These are phyloP conservation scores for Aphodius granarius DNA, from an alignment of 2,888 invertebrate species.

Conservation along the genomic window DNA sequence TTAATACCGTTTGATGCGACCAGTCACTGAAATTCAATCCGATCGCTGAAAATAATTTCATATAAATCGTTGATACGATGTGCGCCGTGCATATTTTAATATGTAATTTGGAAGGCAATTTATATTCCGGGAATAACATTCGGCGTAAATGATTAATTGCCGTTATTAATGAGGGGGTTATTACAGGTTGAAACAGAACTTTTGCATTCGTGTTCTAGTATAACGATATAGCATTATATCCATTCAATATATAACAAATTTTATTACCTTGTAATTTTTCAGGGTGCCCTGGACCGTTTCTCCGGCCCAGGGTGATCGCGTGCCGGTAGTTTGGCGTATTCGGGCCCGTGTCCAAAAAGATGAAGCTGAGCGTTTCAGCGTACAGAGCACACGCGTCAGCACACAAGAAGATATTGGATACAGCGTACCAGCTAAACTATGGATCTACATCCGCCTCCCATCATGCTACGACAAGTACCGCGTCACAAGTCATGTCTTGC, in stretches of 20 bases:
- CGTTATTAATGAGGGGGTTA: too few species aligned
- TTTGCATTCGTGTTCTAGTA: too few species aligned
- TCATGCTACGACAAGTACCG: constrained; percentile 52
- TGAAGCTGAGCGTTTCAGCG: constrained; percentile 88
- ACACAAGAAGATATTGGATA: constrained; percentile 82
- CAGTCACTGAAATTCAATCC: too few species aligned
- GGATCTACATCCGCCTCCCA: constrained; percentile 70
- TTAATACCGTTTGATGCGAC: too few species aligned
- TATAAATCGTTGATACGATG: too few species aligned
- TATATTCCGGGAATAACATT: too few species aligned
- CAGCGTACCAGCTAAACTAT: constrained; percentile 75
- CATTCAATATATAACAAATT: not conserved
- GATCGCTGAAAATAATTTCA: too few species aligned
- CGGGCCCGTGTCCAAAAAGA: constrained; percentile 45
- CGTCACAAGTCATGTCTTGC: constrained; percentile 22
- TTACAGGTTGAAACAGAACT: too few species aligned
- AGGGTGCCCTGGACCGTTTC: constrained; percentile 33
- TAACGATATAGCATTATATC: too few species aligned
- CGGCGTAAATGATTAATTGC: too few species aligned
- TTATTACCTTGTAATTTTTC: constrained; percentile 23
- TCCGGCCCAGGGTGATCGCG: constrained; percentile 31
- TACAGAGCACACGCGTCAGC: constrained; percentile 87
- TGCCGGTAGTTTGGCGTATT: constrained; percentile 27
- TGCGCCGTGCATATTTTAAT: too few species aligned
- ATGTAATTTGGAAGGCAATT: too few species aligned